Percentiles rank a stretch among this genome's conserved stretches.
Conservation (phyloP, 2,113 vertebrate genomes). For the Coptodon bakossiorum region DNA sequence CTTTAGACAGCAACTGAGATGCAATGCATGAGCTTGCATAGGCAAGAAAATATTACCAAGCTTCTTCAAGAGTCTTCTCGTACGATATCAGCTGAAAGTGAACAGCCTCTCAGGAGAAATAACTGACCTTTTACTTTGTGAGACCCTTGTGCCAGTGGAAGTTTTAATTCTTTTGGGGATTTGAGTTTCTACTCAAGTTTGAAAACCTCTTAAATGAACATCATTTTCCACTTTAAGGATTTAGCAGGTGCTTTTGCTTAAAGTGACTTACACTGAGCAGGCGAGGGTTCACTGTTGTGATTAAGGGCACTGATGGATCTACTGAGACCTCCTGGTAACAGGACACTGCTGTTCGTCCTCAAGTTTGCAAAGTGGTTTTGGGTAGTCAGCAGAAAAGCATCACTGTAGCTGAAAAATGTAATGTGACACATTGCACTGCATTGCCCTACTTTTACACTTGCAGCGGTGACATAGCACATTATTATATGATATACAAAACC, state of each 20-base stretch:
- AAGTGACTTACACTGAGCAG: not conserved
- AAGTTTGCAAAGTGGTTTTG: not conserved
- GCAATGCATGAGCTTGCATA: not conserved
- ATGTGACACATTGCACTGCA: not conserved
- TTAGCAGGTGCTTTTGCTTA: not conserved
- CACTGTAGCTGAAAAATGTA: not conserved
- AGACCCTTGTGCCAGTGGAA: not conserved
- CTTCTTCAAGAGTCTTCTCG: not conserved
- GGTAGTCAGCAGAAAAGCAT: not conserved
- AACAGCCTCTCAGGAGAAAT: not conserved
- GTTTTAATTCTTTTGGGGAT: not conserved
- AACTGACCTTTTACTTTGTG: not conserved
- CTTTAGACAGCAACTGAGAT: not conserved
- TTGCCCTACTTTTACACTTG: constrained; percentile 18
- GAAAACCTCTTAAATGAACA: constrained; percentile 1
- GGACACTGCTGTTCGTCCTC: not conserved
- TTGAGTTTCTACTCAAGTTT: not conserved
- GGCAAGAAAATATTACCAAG: not conserved
- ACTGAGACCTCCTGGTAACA: not conserved
- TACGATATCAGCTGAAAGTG: not conserved
- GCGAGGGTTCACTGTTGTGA: not conserved
- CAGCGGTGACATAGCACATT: constrained; percentile 27
- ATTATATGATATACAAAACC: constrained; percentile 39
- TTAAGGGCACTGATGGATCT: not conserved
- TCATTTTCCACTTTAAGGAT: constrained; percentile 3